A percentile compares a stretch with the other conserved stretches of the same genome.
Conservation (phyloP, 2,797 vertebrate species). For the Semaprochilodus insignis region DNA sequence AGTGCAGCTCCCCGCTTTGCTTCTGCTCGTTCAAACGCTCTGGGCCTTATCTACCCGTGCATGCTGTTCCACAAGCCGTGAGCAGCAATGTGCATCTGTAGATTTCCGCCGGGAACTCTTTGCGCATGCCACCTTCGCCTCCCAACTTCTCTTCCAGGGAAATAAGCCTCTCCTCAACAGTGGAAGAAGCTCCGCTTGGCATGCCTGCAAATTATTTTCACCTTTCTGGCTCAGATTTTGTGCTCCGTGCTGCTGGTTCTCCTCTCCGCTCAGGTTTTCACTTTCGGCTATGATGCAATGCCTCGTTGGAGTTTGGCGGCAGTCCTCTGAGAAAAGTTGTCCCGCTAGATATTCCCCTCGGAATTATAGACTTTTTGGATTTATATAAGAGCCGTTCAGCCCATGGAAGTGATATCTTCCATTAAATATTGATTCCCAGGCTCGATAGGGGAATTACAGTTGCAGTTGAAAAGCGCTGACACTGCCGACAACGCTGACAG, state of each 20-base stretch:
- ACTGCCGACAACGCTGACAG: conserved; percentile 7
- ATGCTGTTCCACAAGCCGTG: background rate
- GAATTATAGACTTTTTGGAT: conserved; percentile 23
- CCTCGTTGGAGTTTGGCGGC: background rate
- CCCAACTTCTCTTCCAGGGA: background rate
- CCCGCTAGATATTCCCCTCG: conserved; percentile 10
- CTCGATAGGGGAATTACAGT: conserved; percentile 14
- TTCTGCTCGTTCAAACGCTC: conserved; percentile 29
- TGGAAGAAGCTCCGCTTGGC: conserved; percentile 1
- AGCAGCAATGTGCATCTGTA: conserved; percentile 16
- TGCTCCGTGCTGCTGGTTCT: background rate
- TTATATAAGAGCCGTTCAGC: conserved; percentile 31
- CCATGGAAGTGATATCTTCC: conserved; percentile 28
- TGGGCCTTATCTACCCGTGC: conserved; percentile 25
- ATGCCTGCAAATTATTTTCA: conserved; percentile 1
- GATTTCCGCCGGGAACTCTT: conserved; percentile 9
- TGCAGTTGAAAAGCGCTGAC: conserved; percentile 23
- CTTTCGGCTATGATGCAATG: conserved; percentile 12
- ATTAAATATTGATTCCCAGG: conserved; percentile 41
- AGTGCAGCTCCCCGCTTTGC: background rate
- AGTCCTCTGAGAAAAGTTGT: conserved; percentile 3
- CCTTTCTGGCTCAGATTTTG: background rate
- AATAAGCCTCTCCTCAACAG: conserved; percentile 3
- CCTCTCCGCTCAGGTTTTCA: background rate
- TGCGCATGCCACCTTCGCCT: background rate